phyloP scores from a whole-genome alignment of 2,888 invertebrate genomes.

The Tipula vernalis region DNA sequence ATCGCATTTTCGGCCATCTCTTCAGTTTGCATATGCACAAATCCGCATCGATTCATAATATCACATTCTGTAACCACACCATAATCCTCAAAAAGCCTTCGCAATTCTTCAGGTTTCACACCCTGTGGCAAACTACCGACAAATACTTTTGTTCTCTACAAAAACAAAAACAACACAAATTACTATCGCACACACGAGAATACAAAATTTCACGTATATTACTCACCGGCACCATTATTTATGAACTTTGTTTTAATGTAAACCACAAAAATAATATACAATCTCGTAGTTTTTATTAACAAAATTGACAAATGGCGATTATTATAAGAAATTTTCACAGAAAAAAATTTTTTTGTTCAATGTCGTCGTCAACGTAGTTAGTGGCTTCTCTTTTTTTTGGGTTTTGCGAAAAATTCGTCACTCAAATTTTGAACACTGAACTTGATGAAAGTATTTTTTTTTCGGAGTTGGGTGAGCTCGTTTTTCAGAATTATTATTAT shows the following conservation, averaged over 20 bases:
- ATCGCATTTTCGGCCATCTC: slow-evolving; percentile 75
- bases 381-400: neutral
- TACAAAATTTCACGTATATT: neutral
- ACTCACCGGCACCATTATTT: neutral
- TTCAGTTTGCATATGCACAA: slow-evolving; percentile 78
- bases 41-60: slow-evolving; percentile 88
- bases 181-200: neutral
- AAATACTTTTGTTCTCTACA: slow-evolving; percentile 74
- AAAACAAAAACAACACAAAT: slow-evolving; percentile 22
- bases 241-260: neutral
- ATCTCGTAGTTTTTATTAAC: neutral
- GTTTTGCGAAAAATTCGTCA: neutral
- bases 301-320: neutral
- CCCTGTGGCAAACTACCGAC: slow-evolving; percentile 83
- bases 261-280: neutral
- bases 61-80: slow-evolving; percentile 88
- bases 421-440: neutral
- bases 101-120: slow-evolving; percentile 69
- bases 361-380: neutral
- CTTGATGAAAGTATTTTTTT: neutral
- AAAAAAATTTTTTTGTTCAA: neutral
- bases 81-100: slow-evolving; percentile 71
- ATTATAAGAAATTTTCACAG: neutral
- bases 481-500: neutral
- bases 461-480: neutral